Percentiles rank a stretch among this genome's conserved stretches.
phyloP scores from a whole-genome alignment of 2,113 vertebrate species.

The Sapajus apella region DNA sequence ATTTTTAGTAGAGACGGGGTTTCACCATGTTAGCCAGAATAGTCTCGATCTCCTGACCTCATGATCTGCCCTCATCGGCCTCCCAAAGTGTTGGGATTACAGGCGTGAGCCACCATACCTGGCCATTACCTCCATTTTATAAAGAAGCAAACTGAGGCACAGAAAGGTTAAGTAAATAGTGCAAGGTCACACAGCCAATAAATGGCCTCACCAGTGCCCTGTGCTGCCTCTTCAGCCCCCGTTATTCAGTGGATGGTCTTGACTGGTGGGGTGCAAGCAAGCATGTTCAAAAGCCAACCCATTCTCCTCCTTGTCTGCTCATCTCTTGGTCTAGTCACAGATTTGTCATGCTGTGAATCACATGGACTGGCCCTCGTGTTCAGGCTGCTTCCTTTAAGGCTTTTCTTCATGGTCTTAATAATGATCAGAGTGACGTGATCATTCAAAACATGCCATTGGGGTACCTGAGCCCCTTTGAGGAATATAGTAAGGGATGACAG shows the following conservation, averaged over 20 bases:
- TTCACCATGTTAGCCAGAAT: no score
- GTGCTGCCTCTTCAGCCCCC: rapidly evolving
- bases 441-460: background rate
- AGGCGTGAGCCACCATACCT: no score
- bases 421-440: background rate
- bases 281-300: background rate
- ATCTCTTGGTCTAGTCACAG: background rate
- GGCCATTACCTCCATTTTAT: background rate
- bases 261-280: background rate
- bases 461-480: background rate
- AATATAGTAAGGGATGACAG: background rate
- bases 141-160: background rate
- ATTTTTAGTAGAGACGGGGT: no score
- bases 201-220: background rate
- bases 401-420: background rate
- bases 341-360: background rate
- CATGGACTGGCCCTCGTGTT: background rate
- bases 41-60: no score
- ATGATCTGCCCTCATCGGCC: no score
- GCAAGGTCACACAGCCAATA: background rate
- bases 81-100: no score
- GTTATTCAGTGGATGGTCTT: no score
- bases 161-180: background rate
- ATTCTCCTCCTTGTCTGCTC: no score
- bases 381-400: background rate